Conservation (phyloP, 2,797 vertebrate species). For the Huso huso region DNA sequence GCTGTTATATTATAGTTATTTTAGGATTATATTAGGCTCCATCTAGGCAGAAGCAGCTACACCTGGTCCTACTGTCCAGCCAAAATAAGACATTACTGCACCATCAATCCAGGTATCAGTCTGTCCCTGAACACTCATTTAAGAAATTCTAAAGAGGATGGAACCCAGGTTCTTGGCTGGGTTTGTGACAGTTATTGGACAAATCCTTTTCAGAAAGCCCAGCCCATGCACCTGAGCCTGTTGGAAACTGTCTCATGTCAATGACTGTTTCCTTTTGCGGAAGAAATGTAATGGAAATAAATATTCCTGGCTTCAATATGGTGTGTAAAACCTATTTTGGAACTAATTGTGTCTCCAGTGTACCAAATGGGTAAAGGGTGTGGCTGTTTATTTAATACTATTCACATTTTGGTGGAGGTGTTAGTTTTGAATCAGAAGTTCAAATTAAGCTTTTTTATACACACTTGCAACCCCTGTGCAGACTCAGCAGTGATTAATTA, state of each 20-base stretch:
- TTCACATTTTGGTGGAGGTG: slow-evolving; percentile 3
- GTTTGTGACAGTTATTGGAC: neutral
- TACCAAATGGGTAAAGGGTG: neutral
- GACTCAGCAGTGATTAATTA: slow-evolving; percentile 55
- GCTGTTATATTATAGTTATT: too few relatives aligned
- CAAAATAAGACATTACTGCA: too few relatives aligned
- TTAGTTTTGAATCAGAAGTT: neutral
- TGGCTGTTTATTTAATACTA: neutral
- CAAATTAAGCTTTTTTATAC: slow-evolving; percentile 16
- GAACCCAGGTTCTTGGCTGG: slow-evolving; percentile 3
- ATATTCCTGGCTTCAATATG: neutral
- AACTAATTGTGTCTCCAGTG: neutral
- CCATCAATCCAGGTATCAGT: slow-evolving; percentile 2
- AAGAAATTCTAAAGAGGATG: neutral
- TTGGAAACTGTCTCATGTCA: neutral
- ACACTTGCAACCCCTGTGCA: slow-evolving; percentile 25
- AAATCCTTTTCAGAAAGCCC: too few relatives aligned
- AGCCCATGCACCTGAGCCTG: neutral
- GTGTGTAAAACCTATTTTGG: neutral
- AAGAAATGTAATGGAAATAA: neutral
- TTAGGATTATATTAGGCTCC: too few relatives aligned
- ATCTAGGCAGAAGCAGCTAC: too few relatives aligned
- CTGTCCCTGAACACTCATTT: slow-evolving; percentile 9
- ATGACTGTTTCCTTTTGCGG: slow-evolving; percentile 5
- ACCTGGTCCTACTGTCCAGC: too few relatives aligned